These are phyloP conservation scores for Artibeus lituratus DNA, from an alignment of 2,797 vertebrate species.

Conservation along the genomic window DNA sequence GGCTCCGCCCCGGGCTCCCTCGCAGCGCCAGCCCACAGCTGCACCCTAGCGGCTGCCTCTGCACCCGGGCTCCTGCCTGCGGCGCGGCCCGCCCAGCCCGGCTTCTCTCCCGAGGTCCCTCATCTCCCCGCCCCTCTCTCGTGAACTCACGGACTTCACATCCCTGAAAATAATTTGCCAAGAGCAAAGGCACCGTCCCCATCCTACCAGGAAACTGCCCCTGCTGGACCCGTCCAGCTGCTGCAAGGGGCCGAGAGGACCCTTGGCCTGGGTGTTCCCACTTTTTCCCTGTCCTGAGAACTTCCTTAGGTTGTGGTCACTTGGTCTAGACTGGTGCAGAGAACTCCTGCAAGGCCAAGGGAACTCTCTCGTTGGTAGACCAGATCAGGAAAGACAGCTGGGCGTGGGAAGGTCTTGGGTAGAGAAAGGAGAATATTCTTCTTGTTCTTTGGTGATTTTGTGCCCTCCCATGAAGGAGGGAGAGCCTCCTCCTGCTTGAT, in stretches of 20 bases:
- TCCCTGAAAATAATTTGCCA: background rate
- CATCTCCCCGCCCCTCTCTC: background rate
- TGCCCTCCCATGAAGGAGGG: background rate
- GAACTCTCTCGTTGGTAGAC: background rate
- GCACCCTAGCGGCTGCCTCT: conserved; percentile 75
- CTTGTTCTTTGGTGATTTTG: background rate
- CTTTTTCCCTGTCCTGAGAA: background rate
- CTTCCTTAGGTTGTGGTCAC: background rate
- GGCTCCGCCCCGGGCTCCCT: background rate
- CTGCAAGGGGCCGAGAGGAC: background rate
- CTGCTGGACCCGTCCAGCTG: background rate
- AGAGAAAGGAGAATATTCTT: background rate
- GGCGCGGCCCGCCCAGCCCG: background rate
- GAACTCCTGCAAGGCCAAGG: background rate
- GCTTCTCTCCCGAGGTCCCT: background rate
- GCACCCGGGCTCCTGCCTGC: background rate
- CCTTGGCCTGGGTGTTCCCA: background rate
- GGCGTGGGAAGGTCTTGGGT: background rate
- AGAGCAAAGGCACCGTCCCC: background rate
- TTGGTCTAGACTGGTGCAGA: background rate
- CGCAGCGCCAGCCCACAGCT: conserved; percentile 65
- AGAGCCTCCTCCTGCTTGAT: background rate
- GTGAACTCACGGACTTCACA: background rate
- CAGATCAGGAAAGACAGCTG: background rate
- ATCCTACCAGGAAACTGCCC: conserved; percentile 13